Base-by-base conservation (phyloP, 2,888 invertebrate genomes). In the Drosophila pegasa region DNA sequence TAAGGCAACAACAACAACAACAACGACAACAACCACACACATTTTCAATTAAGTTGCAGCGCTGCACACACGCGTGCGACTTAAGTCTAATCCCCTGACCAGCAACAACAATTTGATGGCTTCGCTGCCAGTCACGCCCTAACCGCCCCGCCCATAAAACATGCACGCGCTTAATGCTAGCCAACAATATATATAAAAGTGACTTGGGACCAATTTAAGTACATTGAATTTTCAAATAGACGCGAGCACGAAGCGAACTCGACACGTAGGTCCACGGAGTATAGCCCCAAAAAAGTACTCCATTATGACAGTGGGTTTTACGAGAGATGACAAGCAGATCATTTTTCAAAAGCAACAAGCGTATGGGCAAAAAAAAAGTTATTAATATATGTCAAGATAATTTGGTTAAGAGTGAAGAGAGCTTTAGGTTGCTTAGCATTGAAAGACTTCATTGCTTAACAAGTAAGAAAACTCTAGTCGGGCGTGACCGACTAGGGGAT, bases 1-100 rank as follows among this genome's bases (percentile, higher is more conserved):
- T 22, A 47, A n/a, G n/a, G n/a, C 55, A 33, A 31, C 29, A 38
- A 16, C 48, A 22, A 33, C 12, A 63, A 20, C 45, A 37, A 64
- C 62, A 62, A 64, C 60, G 67, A 63, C 14, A 31, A 16, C 50
- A 35, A 3, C 5, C 20, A 22, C 20, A n/a, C 27, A 33, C 66
- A 72, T 69, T 86, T 86, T 83, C 78, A 83, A 78, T 84, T 78
- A 80, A 71, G 64, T 74, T 80, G 70, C 75, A 66, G 22, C 41
- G 54, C 60, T 65, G 76, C 65, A 71, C 65, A 71, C 63, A 62
- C 45, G 45, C 56, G 37, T 45, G 10, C 40, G 43, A 65, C 80
- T 83, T 83, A 72, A 69, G 57, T 67, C 66, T 63, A 86, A 83
- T 81, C 77, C 82, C 47, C 62, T 50, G 72, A 64, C 62, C 64